A percentile compares a stretch with the other conserved stretches of the same genome.
phyloP scores from a whole-genome alignment of 2,797 vertebrate species.

The Oryzias dopingdopingensis region DNA sequence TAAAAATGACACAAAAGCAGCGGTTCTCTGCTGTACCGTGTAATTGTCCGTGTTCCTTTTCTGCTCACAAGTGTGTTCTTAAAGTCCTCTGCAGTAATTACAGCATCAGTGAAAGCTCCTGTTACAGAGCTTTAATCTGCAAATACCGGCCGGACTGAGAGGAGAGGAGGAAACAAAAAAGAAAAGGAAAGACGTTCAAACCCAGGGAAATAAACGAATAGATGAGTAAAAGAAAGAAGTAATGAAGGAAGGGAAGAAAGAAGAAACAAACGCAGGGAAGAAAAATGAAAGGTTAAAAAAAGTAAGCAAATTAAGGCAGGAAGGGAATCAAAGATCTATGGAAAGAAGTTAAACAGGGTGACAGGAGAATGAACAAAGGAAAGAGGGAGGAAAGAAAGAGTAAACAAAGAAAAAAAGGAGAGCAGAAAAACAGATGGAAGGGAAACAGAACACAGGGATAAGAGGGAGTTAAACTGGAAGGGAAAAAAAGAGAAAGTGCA shows the following conservation, averaged over 20 bases:
- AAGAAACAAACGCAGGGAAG: not conserved
- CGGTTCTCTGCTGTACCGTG: conserved; percentile 13
- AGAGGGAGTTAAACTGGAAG: no score
- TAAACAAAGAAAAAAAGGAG: no score
- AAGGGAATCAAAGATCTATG: no score
- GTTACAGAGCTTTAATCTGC: conserved; percentile 43
- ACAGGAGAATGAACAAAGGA: no score
- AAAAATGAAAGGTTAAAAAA: not conserved
- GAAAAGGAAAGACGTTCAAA: not conserved
- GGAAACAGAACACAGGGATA: no score
- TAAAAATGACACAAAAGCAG: conserved; percentile 2
- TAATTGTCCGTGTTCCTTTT: conserved; percentile 34
- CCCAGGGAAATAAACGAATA: not conserved
- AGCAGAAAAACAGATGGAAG: no score
- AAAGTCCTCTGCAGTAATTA: conserved; percentile 33
- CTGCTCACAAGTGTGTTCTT: conserved; percentile 16
- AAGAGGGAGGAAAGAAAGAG: no score
- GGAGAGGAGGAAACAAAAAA: not conserved
- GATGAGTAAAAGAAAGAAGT: not conserved
- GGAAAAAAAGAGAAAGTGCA: no score
- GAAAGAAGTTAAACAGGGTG: no score
- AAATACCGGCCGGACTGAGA: conserved; percentile 21
- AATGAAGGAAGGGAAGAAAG: not conserved
- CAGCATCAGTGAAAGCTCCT: conserved; percentile 14
- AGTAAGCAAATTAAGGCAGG: not conserved